Percentiles rank a stretch among this genome's conserved stretches.
Conservation (phyloP, 2,888 invertebrate genomes). For the Acleris cristana region DNA sequence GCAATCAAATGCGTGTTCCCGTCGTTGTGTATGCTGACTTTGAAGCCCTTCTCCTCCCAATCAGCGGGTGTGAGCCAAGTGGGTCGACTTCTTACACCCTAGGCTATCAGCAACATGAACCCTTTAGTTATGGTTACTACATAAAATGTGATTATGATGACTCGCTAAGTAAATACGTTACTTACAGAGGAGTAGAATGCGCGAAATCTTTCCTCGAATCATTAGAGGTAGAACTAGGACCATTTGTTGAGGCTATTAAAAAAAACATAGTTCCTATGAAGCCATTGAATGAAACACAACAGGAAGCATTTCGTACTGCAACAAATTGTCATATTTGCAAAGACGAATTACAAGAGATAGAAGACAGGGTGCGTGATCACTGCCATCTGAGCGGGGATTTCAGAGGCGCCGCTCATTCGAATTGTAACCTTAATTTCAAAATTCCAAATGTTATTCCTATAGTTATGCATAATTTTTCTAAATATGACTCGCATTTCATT, state of each 20-base stretch:
- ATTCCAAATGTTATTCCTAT: slow-evolving; percentile 15
- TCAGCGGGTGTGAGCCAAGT: slow-evolving; percentile 41
- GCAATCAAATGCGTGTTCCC: slow-evolving; percentile 6
- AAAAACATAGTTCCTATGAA: too few relatives aligned
- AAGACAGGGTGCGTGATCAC: slow-evolving; percentile 19
- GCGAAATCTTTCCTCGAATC: background rate
- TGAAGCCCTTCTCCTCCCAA: slow-evolving; percentile 44
- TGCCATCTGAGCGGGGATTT: too few relatives aligned
- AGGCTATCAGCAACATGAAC: slow-evolving; percentile 42
- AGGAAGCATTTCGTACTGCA: too few relatives aligned
- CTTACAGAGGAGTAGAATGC: background rate
- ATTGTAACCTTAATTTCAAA: slow-evolving; percentile 9
- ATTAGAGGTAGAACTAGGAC: background rate
- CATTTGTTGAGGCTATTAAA: too few relatives aligned
- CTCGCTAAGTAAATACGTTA: background rate
- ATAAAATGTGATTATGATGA: slow-evolving; percentile 3
- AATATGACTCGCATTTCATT: slow-evolving; percentile 39
- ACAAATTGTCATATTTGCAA: slow-evolving; percentile 2
- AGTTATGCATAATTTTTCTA: slow-evolving; percentile 35
- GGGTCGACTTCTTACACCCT: slow-evolving; percentile 41
- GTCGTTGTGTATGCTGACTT: slow-evolving; percentile 45
- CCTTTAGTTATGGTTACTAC: slow-evolving; percentile 2
- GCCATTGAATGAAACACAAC: too few relatives aligned
- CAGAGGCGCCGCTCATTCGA: too few relatives aligned
- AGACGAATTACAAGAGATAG: slow-evolving; percentile 5